phyloP scores from a whole-genome alignment of 2,888 invertebrate genomes.

The Drosophila putrida region DNA sequence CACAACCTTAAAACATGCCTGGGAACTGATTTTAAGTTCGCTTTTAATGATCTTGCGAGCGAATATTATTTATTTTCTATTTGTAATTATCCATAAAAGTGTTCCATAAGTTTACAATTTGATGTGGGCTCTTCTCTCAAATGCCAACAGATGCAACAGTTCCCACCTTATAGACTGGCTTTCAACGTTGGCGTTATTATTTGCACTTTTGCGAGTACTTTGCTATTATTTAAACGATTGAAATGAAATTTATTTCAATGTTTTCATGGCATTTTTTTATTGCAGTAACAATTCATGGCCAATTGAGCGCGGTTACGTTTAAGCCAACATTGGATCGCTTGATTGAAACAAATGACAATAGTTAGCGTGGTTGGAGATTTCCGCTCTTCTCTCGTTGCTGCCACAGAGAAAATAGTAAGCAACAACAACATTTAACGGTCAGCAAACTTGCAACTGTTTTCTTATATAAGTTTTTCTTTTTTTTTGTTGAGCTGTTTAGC shows the following conservation, averaged over 20 bases:
- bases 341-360: slow-evolving; percentile 39
- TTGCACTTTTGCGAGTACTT: slow-evolving; percentile 36
- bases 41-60: slow-evolving; percentile 4
- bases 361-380: slow-evolving; percentile 33
- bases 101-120: slow-evolving; percentile 20
- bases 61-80: slow-evolving; percentile 6
- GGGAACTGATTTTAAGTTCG: slow-evolving; percentile 6
- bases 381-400: slow-evolving; percentile 25
- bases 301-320: slow-evolving; percentile 46
- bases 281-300: slow-evolving; percentile 59
- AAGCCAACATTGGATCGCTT: slow-evolving; percentile 5
- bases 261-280: slow-evolving; percentile 3
- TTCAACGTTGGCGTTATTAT: slow-evolving; percentile 62
- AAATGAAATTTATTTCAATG: slow-evolving; percentile 28
- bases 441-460: slow-evolving; percentile 46
- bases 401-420: slow-evolving; percentile 10
- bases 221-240: slow-evolving; percentile 26
- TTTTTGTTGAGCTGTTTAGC: slow-evolving; percentile 8
- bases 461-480: slow-evolving; percentile 54
- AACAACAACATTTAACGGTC: slow-evolving; percentile 64
- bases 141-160: slow-evolving; percentile 35
- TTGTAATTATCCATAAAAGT: slow-evolving; percentile 30
- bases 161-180: slow-evolving; percentile 25
- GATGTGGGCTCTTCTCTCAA: slow-evolving; percentile 44
- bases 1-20: neutral